Base-by-base conservation (phyloP, 2,888 invertebrate species). In the Cryptophagus acutangulus region DNA sequence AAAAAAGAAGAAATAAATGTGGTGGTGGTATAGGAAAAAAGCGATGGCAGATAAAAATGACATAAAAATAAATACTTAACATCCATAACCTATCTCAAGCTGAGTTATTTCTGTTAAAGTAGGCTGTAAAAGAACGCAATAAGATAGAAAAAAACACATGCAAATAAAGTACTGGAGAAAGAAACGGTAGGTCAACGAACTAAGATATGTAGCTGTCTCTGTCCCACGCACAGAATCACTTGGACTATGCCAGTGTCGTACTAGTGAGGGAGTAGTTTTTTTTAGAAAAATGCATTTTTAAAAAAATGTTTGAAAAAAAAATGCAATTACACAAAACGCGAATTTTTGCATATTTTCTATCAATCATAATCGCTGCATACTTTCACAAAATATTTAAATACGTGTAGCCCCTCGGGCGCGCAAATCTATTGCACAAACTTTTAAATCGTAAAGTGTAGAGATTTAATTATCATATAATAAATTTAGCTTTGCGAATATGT, bases 141-240 rank as follows among this genome's bases (percentile, higher is more conserved):
- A 58, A 66, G 63, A 63, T 57, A 59, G 59, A 68, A 69, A 67
- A 66, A 67, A 67, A 67, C 63, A 62, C 69, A 69, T 69, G 69
- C 69, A 70, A 69, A 70, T 69, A 70, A 69, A 70, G 69, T 68
- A 63, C 67, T 65, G 66, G 63, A 67, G 68, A 69, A 69, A 70
- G 70, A 70, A 70, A 68, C 66, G 60, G 54, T 60, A 59, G 69
- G 70, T 69, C 70, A 69, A 65, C 65, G 69, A 66, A 67, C 69
- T 60, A 53, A 61, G 63, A 58, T 62, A 61, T 66, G 59, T 56
- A 54, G 59, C 62, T 58, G 60, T 69, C 68, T 67, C 59, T 62
- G 63, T 68, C 67, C 64, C 63, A 66, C 68, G 65, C 66, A 66
- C 55, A 49, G 54, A 51, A 51, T 53, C 54, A 52, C 54, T 52